These are phyloP conservation scores for Pteropus alecto DNA, from an alignment of 2,113 vertebrate species.

Conservation along the genomic window DNA sequence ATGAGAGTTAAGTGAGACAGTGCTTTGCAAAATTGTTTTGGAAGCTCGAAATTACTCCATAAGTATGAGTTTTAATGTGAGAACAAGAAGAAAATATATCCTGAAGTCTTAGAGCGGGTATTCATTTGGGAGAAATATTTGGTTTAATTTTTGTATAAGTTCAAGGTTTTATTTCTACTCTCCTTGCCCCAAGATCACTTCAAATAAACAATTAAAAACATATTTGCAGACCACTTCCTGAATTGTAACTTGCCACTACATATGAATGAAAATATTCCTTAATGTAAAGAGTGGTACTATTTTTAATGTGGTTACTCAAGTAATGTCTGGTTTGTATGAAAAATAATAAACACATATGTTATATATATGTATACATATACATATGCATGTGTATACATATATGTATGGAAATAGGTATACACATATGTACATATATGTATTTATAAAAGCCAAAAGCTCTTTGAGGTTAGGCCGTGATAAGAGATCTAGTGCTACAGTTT, in stretches of 20 bases:
- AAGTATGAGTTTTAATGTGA: too few relatives aligned
- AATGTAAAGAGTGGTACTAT: background rate
- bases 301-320: background rate
- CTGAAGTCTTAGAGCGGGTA: too few relatives aligned
- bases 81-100: too few relatives aligned
- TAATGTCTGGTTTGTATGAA: background rate
- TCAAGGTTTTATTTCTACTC: too few relatives aligned
- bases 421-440: background rate
- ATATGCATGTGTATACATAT: background rate
- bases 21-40: too few relatives aligned
- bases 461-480: background rate
- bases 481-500: background rate
- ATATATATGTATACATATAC: background rate
- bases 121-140: too few relatives aligned
- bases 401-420: background rate
- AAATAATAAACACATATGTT: background rate
- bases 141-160: too few relatives aligned
- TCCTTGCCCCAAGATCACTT: too few relatives aligned
- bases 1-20: too few relatives aligned
- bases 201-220: too few relatives aligned
- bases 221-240: background rate
- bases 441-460: background rate
- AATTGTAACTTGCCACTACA: background rate
- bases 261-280: background rate
- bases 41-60: too few relatives aligned